These are phyloP conservation scores for Periophthalmus modestus DNA, from an alignment of 2,113 vertebrate genomes.

Conservation along the genomic window DNA sequence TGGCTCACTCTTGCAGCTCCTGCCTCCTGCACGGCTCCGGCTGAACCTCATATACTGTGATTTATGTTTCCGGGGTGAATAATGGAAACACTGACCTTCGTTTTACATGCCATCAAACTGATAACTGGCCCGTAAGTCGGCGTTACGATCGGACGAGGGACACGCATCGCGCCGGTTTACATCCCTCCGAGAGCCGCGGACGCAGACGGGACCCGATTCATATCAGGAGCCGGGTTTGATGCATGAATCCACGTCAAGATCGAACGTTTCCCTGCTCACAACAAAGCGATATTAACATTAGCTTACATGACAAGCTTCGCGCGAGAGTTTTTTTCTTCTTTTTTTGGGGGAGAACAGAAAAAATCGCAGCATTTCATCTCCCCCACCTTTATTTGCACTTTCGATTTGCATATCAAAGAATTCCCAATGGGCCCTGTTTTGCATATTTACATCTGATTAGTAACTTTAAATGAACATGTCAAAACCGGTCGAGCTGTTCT, in stretches of 20 bases:
- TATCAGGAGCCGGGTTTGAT: slow-evolving; percentile 57
- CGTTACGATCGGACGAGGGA: slow-evolving; percentile 59
- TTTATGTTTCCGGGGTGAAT: slow-evolving; percentile 71
- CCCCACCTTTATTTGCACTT: slow-evolving; percentile 78
- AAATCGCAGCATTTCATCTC: slow-evolving; percentile 56
- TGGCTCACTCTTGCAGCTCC: slow-evolving; percentile 35
- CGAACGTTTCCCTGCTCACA: neutral
- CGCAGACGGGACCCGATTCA: slow-evolving; percentile 52
- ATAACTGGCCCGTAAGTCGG: slow-evolving; percentile 72
- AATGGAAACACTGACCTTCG: slow-evolving; percentile 77
- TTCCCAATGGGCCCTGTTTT: slow-evolving; percentile 74
- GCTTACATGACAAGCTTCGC: slow-evolving; percentile 56
- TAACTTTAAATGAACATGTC: slow-evolving; percentile 81
- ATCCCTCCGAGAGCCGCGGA: slow-evolving; percentile 43
- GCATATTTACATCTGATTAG: slow-evolving; percentile 83
- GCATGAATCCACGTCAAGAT: slow-evolving; percentile 28
- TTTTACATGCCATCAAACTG: slow-evolving; percentile 73
- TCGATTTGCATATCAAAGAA: slow-evolving; percentile 80
- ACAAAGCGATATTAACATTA: slow-evolving; percentile 37
- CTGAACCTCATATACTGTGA: slow-evolving; percentile 65
- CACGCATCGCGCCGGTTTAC: slow-evolving; percentile 54
- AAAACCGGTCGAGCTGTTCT: slow-evolving; percentile 74
- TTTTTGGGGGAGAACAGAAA: slow-evolving; percentile 2
- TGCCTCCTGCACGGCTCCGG: slow-evolving; percentile 9
- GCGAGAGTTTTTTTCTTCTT: slow-evolving; percentile 28